Evolutionary conservation across 2,888 invertebrate species (phyloP), one percentile per base, ranked within the genome.

Genomic region (Biston betularia): DNA sequence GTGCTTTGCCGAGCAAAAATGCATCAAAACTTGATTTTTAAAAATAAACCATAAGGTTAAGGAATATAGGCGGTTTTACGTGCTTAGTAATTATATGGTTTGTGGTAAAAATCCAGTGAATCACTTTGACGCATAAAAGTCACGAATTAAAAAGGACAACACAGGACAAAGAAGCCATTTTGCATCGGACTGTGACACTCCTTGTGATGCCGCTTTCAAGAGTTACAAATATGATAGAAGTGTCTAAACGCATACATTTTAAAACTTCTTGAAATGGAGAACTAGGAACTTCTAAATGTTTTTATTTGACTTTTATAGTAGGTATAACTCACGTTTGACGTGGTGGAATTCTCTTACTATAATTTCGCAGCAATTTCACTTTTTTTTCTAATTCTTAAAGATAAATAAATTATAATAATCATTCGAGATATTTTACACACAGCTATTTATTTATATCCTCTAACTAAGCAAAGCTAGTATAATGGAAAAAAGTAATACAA

Each of bases 101-200:
- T 72, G 74, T 72, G 79, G 79, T 85, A 77, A 82, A 79, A 72
- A 66, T 80, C 77, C 75, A 81, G 83, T 92, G 92, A 92, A 84
- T 92, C 92, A 92, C 88, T 90, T 90, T 87, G 87, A 88, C 90
- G 91, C 92, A 89, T 92, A 90, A 91, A 90, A 91, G 88, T 89
- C 83, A 91, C 84, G 90, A 93, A 93, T 92, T 93, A 92, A 88
- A 90, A 92, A 89, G 88, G 89, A 90, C 91, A 93, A 93, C 92
- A 93, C 75, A 84, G 81, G 86, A 92, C 93, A 92, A 93, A 92
- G 91, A 88, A 83, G 82, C 86, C 90, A 90, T 93, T 93, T 93
- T 93, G 93, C 93, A 91, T 91, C 86, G 79, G 88, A 74, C 82
- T 90, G 92, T 85, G 92, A 93, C 93, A 92, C 86, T 86, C 87